Conservation (phyloP, 2,888 invertebrate species). For the Micoletzkya japonica region DNA sequence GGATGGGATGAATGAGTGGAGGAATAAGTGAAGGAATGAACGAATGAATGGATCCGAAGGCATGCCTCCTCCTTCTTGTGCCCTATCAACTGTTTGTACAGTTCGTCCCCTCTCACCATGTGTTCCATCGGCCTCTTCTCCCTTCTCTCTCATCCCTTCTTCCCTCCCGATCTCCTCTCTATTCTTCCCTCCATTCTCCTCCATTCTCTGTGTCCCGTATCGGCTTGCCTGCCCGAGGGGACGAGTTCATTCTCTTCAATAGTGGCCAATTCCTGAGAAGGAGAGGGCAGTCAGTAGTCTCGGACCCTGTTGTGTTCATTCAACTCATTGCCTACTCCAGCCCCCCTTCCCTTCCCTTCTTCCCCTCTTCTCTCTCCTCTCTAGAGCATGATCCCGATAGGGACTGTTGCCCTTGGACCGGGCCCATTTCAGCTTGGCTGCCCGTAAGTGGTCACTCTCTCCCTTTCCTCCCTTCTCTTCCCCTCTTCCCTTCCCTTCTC, state of each 20-base stretch:
- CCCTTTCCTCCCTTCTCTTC: neutral
- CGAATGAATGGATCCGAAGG: neutral
- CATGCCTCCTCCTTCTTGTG: constrained; percentile 16
- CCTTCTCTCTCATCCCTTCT: no score
- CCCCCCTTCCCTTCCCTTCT: constrained; percentile 9
- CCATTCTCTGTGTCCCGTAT: constrained; percentile 5
- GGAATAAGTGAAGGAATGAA: neutral
- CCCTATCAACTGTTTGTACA: neutral
- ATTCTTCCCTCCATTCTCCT: neutral
- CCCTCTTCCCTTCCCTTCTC: neutral
- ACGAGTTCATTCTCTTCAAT: neutral
- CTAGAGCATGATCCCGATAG: no score
- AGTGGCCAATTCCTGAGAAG: no score
- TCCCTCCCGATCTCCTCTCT: neutral
- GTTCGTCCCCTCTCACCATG: neutral
- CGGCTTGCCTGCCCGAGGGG: neutral
- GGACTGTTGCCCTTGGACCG: no score
- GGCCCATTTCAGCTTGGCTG: no score
- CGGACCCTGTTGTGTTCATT: no score
- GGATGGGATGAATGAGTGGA: constrained; percentile 1
- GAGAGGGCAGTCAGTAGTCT: neutral
- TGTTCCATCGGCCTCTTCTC: neutral
- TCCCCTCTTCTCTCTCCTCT: neutral
- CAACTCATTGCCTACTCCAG: neutral
- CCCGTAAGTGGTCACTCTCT: neutral